Percentiles rank a stretch among this genome's conserved stretches.
phyloP scores from a whole-genome alignment of 1,140 invertebrate genomes.

The Diuraphis noxia region DNA sequence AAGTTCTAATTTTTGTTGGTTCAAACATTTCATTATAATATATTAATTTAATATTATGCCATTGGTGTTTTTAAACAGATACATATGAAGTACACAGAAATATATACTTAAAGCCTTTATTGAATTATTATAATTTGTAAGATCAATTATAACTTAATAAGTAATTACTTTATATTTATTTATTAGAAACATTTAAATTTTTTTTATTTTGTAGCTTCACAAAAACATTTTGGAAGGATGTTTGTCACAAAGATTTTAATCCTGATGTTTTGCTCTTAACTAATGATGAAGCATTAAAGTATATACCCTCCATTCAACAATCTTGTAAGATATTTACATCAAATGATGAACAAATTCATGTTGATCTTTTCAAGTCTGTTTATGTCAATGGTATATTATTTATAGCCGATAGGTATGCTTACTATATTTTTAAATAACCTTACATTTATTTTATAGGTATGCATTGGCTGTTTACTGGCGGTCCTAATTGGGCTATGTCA shows the following conservation, averaged over 20 bases:
- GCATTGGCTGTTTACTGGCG: slow-evolving; percentile 63
- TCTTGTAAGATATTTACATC: slow-evolving; percentile 33
- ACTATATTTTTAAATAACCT: neutral
- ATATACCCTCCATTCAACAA: slow-evolving; percentile 27
- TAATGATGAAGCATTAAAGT: neutral
- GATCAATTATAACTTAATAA: slow-evolving; percentile 16
- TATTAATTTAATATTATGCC: neutral
- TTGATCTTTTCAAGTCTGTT: slow-evolving; percentile 30
- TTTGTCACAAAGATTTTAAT: slow-evolving; percentile 12
- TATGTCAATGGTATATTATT: slow-evolving; percentile 30
- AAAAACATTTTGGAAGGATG: neutral
- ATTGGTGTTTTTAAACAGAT: slow-evolving; percentile 25
- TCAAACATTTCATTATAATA: neutral
- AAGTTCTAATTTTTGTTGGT: neutral
- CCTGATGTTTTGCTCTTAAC: neutral
- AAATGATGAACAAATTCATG: slow-evolving; percentile 7
- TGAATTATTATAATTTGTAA: slow-evolving; percentile 47
- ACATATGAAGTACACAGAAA: neutral
- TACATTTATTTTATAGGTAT: slow-evolving; percentile 22
- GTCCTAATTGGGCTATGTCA: slow-evolving; percentile 65
- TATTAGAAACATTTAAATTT: neutral
- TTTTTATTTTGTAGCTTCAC: slow-evolving; percentile 10
- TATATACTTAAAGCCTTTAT: slow-evolving; percentile 15
- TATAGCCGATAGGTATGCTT: neutral
- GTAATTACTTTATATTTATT: neutral